Evolutionary conservation across 2,797 vertebrate species (phyloP), one percentile per base, ranked within the genome.

Genomic region (Channallabes apus): DNA sequence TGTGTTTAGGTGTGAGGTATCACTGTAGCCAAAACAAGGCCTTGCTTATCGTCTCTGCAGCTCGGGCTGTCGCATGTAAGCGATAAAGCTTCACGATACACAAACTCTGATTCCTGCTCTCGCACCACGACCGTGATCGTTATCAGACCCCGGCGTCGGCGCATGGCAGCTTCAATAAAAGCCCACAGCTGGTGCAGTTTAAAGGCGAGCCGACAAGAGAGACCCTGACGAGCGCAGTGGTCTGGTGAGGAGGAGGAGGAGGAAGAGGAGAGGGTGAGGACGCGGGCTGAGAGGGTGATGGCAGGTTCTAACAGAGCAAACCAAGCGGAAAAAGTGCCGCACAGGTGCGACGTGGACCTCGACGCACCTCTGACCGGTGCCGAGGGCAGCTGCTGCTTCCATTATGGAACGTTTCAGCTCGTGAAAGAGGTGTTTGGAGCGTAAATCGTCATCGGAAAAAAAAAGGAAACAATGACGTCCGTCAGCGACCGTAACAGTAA

Each of bases 321-420:
- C 87, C 89, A 88, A 91, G 94, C 94, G 94, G 91, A 94, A 93
- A 51, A 80, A 38, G 87, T 86, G 90, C 88, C 85, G 89, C 90
- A 89, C 95, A 95, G 95, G 95, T 95, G 95, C 20, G 22, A 92
- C 93, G 91, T 90, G 86, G 80, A 92, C 90, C 90, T 92, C 91
- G 91, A 90, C 92, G 89, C 80, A 90, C 91, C 90, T 62, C 91
- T 91, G 91, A 88, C 88, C 88, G 32, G 82, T 32, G 86, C 69
- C 61, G 22, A 86, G 81, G 82, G 80, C 92, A 93, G 91, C 89
- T 93, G 92, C 88, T 78, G 80, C 87, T 77, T 91, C 54, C 90
- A 83, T 9, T 27, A 65, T 27, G 24, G n/a, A 27, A 64, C 24
- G 51, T 15, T 62, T 64, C 35, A 46, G 58, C 77, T 79, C n/a